phyloP scores from a whole-genome alignment of 2,113 vertebrate species.

The Uria lomvia region DNA sequence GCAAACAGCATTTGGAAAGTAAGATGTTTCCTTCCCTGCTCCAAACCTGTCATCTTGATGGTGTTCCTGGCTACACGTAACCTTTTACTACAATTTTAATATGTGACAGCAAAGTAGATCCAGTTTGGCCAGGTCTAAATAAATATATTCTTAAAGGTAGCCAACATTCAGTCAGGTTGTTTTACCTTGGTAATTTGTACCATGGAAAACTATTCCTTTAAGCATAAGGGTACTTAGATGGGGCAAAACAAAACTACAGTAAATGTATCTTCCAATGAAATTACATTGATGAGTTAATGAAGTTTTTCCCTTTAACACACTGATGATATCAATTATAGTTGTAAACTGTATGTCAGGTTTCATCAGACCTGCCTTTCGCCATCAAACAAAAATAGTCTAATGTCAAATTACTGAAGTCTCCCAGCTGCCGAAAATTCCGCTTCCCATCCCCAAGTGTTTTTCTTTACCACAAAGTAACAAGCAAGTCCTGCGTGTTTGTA shows the following conservation, averaged over 20 bases:
- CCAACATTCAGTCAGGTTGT: background rate
- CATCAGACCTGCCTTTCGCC: slow-evolving; percentile 24
- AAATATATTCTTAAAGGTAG: background rate
- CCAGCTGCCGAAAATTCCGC: slow-evolving; percentile 28
- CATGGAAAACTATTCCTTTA: background rate
- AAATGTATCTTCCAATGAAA: background rate
- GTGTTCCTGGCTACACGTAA: background rate
- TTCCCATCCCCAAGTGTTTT: slow-evolving; percentile 14
- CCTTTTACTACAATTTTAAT: background rate
- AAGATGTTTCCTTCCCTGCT: background rate
- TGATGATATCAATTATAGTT: slow-evolving; percentile 6
- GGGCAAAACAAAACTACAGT: background rate
- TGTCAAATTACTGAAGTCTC: background rate
- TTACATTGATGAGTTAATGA: background rate
- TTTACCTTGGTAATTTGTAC: background rate
- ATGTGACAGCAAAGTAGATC: background rate
- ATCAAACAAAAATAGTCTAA: slow-evolving; percentile 13
- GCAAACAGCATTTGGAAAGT: background rate
- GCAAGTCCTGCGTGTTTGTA: background rate
- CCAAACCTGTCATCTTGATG: background rate
- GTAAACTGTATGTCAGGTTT: background rate
- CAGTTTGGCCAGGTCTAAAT: background rate
- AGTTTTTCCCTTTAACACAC: background rate
- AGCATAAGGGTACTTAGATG: background rate
- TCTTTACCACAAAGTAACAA: slow-evolving; percentile 24